These are phyloP conservation scores for Oreonectes daqikongensis DNA, from an alignment of 2,797 vertebrate species.

Conservation along the genomic window DNA sequence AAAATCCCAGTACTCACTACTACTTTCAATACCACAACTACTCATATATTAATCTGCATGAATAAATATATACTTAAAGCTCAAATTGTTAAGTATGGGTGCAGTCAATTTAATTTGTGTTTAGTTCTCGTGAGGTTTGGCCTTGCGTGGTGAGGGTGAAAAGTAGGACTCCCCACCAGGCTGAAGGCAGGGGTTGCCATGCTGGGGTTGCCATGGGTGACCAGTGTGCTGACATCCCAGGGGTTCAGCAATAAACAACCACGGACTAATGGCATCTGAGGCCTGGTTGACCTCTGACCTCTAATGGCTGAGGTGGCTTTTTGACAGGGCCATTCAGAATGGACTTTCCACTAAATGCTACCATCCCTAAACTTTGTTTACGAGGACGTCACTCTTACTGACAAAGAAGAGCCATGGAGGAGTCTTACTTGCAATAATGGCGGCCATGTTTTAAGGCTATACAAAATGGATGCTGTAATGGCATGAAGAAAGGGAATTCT, in stretches of 20 bases:
- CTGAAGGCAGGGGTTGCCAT: constrained; percentile 68
- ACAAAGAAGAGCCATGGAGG: constrained; percentile 22
- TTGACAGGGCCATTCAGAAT: constrained; percentile 69
- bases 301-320: constrained; percentile 66
- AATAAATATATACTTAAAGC: constrained; percentile 44
- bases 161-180: constrained; percentile 66
- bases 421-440: constrained; percentile 17
- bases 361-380: constrained; percentile 67
- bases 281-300: constrained; percentile 83
- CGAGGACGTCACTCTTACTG: constrained; percentile 59
- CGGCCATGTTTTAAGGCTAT: constrained; percentile 26
- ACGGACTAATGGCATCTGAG: constrained; percentile 87
- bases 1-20: constrained; percentile 62
- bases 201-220: constrained; percentile 80
- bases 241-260: constrained; percentile 79
- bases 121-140: constrained; percentile 44
- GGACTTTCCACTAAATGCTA: constrained; percentile 57
- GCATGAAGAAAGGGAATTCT: not conserved
- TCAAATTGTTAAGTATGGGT: constrained; percentile 15
- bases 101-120: constrained; percentile 24
- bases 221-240: constrained; percentile 77
- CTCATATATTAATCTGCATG: constrained; percentile 63
- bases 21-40: too few species aligned
- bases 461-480: constrained; percentile 44
- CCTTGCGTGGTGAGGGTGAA: constrained; percentile 50